Conservation (phyloP, 2,888 invertebrate species). For the Ophion costatus region DNA sequence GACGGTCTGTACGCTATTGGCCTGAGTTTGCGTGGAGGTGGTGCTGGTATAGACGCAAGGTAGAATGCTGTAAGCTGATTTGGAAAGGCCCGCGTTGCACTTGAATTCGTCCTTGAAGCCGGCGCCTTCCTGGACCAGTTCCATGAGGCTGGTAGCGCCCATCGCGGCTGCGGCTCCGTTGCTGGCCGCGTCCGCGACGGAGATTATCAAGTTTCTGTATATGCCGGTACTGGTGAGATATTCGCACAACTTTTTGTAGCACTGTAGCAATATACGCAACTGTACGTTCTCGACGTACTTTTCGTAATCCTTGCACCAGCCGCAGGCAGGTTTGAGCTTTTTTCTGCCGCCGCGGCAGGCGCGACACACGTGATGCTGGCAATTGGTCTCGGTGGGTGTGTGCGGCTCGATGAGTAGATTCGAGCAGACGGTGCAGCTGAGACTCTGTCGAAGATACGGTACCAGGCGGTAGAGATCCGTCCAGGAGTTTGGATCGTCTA, state of each 20-base stretch:
- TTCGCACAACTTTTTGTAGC: conserved; percentile 95
- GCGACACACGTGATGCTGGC: conserved; percentile 95
- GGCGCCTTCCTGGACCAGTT: conserved; percentile 92
- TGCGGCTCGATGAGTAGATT: conserved; percentile 92
- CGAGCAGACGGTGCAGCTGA: conserved; percentile 95
- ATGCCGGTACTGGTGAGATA: conserved; percentile 91
- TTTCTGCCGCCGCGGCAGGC: conserved; percentile 93
- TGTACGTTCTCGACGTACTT: conserved; percentile 93
- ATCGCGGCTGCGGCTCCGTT: conserved; percentile 83
- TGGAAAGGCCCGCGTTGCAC: conserved; percentile 89
- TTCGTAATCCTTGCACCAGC: conserved; percentile 93
- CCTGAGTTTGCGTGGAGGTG: conserved; percentile 84
- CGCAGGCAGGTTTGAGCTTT: conserved; percentile 92
- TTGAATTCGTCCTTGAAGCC: conserved; percentile 91
- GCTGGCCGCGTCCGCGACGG: conserved; percentile 85
- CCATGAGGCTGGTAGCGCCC: conserved; percentile 87
- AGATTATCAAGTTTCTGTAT: conserved; percentile 86
- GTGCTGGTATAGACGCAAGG: conserved; percentile 90
- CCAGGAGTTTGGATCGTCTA: conserved; percentile 90
- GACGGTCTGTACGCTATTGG: conserved; percentile 72
- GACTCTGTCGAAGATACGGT: conserved; percentile 93
- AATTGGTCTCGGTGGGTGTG: conserved; percentile 90
- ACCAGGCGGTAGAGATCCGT: conserved; percentile 92
- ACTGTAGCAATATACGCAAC: conserved; percentile 91
- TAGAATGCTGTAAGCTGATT: conserved; percentile 90